Evolutionary conservation across 2,888 invertebrate species (phyloP), one percentile per base, ranked within the genome.

Genomic region (Criorhina ranunculi): DNA sequence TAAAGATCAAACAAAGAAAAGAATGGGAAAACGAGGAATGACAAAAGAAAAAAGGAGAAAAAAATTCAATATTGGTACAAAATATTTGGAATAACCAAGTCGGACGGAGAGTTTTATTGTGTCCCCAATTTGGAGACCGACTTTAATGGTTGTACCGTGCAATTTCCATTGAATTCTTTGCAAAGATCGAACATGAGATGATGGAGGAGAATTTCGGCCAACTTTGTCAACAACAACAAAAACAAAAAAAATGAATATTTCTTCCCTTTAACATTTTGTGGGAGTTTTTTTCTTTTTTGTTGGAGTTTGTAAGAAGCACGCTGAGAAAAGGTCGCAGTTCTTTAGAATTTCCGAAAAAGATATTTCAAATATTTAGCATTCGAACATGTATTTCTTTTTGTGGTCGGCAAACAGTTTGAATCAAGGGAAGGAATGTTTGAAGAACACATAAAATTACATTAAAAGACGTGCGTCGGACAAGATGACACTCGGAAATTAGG

Each of bases 91-190:
- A 75, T 75, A 73, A 49, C 33, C 17, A 35, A 53, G 44, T 19
- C 19, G 33, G 57, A n/a, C 5, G 12, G 40, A 33, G 70, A 85
- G 76, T 85, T 66, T 76, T 46, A 85, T 79, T 76, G 75, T 79
- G 77, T 66, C 80, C 66, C 85, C 85, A 85, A 85, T 85, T 80
- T 85, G 79, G 85, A 75, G 57, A 35, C 64, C 53, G 44, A 59
- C 83, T 78, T 79, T 75, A 76, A 76, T 80, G 80, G 64, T 49
- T 72, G 64, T 62, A 82, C 49, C 73, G 57, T 83, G 78, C 78
- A 78, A 83, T 83, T 83, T 83, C 73, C 73, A 75, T 80, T 75
- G 85, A 80, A 85, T 80, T 85, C 75, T 57, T 79, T 46, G 33
- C 46, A 35, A 62, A 64, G 69, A 85, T 76, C 75, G 80, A 79